These are phyloP conservation scores for Standfussiana lucernea DNA, from an alignment of 2,888 invertebrate species.

Conservation along the genomic window DNA sequence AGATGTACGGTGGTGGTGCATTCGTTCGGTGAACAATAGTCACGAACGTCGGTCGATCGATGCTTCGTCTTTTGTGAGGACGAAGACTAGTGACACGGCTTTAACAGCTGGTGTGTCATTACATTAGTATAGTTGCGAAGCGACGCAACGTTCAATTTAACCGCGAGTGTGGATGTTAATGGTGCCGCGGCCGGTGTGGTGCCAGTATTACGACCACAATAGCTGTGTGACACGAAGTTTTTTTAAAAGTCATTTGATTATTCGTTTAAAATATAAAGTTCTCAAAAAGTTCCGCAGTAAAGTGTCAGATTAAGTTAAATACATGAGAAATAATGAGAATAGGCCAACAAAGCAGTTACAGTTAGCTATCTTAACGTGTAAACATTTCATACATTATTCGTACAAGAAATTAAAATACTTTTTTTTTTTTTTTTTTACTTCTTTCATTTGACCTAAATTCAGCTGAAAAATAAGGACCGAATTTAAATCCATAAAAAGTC, in stretches of 20 bases:
- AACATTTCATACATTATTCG: neutral
- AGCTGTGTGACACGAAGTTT: conserved; percentile 19
- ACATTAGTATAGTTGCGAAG: conserved; percentile 68
- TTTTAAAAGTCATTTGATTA: neutral
- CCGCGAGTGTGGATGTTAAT: conserved; percentile 53
- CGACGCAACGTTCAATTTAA: conserved; percentile 49
- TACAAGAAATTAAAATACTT: neutral
- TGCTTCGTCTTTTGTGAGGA: conserved; percentile 84
- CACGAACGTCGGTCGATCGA: conserved; percentile 87
- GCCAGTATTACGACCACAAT: conserved; percentile 32
- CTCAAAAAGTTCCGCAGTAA: too few species aligned
- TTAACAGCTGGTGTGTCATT: conserved; percentile 76
- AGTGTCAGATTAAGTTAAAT: too few species aligned
- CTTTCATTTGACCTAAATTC: neutral
- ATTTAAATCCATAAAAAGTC: neutral
- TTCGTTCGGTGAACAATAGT: conserved; percentile 86
- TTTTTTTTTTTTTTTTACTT: too few species aligned
- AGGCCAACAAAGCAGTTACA: too few species aligned
- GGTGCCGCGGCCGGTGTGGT: conserved; percentile 27
- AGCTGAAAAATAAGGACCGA: neutral
- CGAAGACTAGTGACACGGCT: conserved; percentile 75
- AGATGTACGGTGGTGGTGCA: conserved; percentile 88
- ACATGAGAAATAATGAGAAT: too few species aligned
- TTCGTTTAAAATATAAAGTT: neutral
- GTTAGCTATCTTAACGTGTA: neutral